A percentile compares a stretch with the other conserved stretches of the same genome.
Conservation (phyloP, 2,113 vertebrate genomes). For the Lepus europaeus region DNA sequence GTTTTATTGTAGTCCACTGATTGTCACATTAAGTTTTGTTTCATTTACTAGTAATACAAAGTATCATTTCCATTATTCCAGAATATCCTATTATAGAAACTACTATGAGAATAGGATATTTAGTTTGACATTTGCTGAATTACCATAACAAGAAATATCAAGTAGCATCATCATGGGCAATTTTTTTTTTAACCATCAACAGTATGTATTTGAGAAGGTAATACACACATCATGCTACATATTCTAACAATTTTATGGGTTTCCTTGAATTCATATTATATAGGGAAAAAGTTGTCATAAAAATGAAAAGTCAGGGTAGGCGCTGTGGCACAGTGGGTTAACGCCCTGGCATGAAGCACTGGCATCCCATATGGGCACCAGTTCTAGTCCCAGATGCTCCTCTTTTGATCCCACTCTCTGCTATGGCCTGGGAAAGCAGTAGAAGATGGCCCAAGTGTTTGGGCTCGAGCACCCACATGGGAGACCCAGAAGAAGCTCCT, state of each 20-base stretch:
- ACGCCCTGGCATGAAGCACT: no score
- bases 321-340: no score
- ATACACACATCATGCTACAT: background rate
- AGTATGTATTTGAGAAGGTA: constrained; percentile 20
- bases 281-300: background rate
- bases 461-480: no score
- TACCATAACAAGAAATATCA: constrained; percentile 21
- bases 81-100: background rate
- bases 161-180: background rate
- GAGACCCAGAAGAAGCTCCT: no score
- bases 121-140: constrained; percentile 31
- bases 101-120: background rate
- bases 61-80: background rate
- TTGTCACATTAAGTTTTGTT: constrained; percentile 25
- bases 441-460: no score
- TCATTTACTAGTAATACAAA: constrained; percentile 53
- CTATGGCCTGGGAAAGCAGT: no score
- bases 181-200: constrained; percentile 5
- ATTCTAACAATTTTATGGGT: background rate
- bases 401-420: no score
- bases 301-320: background rate
- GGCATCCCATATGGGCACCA: no score
- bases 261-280: constrained; percentile 10
- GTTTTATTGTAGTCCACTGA: background rate
- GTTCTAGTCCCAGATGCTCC: no score